Base-by-base conservation (phyloP, 2,888 invertebrate genomes). In the Oscheius onirici region DNA sequence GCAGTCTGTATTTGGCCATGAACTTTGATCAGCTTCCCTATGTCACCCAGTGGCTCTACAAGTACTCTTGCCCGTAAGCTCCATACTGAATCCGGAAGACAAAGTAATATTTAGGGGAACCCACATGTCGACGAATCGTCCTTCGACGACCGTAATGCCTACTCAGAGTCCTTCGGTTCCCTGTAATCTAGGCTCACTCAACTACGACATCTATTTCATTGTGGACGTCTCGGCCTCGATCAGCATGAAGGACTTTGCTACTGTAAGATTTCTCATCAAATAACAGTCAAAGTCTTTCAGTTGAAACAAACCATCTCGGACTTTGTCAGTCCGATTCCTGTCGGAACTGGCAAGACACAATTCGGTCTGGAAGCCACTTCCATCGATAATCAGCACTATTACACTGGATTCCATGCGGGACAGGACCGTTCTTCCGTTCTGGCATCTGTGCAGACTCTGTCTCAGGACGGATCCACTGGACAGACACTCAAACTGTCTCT, bases 161-260 rank as follows among this genome's bases (percentile, higher is more conserved):
- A 80, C 81, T 6, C 81, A 75, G 49, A 63, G 73, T 22, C 74
- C 81, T 34, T 75, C 75, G 0, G 78, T 81, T 13, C 68, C 75
- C 2, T 81, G 81, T 63, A 67, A 73, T 28, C 60, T 82, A 11
- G 61, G 55, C 11, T 22, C 71, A 13, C 73, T 80, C 26, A 73
- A 75, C 63, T 82, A 79, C 54, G 80, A 82, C 55, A 75, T 82
- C 46, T 82, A 82, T 54, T 66, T 82, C n/a, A 70, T 82, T 49
- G 73, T 80, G 52, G 82, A 82, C 71, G 75, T 73, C 24, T 82
- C 82, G 24, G 71, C 74, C 17, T 61, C 74, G 10, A 71, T 78
- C 5, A 54, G 66, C 10, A 55, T 76, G 22, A 49, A 75, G 6
- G 76, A 80, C 20, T 82, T 82, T 43, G 67, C 74, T n/a, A 73